These are phyloP conservation scores for Lasioglossum calceatum DNA, from an alignment of 2,888 invertebrate genomes.

Conservation along the genomic window DNA sequence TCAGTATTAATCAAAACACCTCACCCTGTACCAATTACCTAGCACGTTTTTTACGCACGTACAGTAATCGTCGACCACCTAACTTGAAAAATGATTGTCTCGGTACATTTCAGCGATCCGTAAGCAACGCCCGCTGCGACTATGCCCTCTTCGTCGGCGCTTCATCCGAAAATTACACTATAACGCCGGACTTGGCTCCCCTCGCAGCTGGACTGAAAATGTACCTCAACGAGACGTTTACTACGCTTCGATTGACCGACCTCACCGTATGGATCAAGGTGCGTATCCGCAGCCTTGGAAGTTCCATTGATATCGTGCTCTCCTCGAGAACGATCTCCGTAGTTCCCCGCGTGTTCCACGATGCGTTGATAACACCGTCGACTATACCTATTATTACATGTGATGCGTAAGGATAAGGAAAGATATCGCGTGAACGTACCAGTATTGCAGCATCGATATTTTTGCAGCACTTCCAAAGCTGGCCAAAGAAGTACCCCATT, in stretches of 20 bases:
- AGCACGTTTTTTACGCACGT: too few species aligned
- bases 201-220: slow-evolving; percentile 96
- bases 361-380: neutral
- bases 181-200: slow-evolving; percentile 90
- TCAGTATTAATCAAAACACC: too few species aligned
- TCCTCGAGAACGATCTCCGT: neutral
- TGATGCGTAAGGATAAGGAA: neutral
- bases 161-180: slow-evolving; percentile 91
- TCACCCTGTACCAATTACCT: too few species aligned
- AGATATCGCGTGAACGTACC: neutral
- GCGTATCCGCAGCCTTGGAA: slow-evolving; percentile 35
- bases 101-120: too few species aligned
- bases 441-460: neutral
- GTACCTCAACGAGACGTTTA: slow-evolving; percentile 99
- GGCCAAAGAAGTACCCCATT: slow-evolving; percentile 96
- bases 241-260: slow-evolving; percentile 94
- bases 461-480: slow-evolving; percentile 92
- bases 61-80: too few species aligned
- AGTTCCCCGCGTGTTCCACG: neutral
- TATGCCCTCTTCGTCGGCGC: slow-evolving; percentile 98
- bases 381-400: neutral
- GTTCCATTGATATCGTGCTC: neutral
- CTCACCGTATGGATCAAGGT: slow-evolving; percentile 95
- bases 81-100: too few species aligned
- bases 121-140: slow-evolving; percentile 94